These are phyloP conservation scores for Calvadosia cruxmelitensis DNA, from an alignment of 30 jellyfish, hydroid and myxozoan genomes.

Conservation along the genomic window DNA sequence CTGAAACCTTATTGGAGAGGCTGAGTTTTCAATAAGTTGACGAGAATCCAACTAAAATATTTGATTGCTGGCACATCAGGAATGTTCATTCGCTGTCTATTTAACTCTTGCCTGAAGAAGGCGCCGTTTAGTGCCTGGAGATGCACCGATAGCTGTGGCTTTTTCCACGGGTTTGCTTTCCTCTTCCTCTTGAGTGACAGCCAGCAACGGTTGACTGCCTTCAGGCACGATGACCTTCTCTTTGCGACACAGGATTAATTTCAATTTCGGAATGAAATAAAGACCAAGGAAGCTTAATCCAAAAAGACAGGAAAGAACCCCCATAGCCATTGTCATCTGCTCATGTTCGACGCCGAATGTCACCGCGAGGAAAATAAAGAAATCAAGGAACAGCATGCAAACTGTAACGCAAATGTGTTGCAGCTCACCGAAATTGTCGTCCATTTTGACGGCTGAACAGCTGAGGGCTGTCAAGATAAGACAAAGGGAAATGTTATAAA, in stretches of 20 bases:
- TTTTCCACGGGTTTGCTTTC: constrained; percentile 5
- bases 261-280: constrained; percentile 63
- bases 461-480: constrained; percentile 44
- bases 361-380: constrained; percentile 36
- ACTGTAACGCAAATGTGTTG: constrained; percentile 52
- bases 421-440: constrained; percentile 54
- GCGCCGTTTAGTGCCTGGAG: neutral
- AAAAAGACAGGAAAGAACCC: constrained; percentile 44
- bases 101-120: neutral
- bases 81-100: no score
- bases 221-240: constrained; percentile 26
- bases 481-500: constrained; percentile 50
- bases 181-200: no score
- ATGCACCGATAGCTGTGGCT: neutral
- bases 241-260: constrained; percentile 43
- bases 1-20: no score
- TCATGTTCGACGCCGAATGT: constrained; percentile 38
- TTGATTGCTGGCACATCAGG: no score
- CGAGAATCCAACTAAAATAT: no score
- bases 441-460: constrained; percentile 51
- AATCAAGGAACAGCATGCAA: constrained; percentile 44
- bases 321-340: constrained; percentile 60
- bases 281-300: constrained; percentile 40
- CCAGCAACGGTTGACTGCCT: constrained; percentile 39
- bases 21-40: no score